Percentiles rank a stretch among this genome's conserved stretches.
Conservation (phyloP, 2,797 vertebrate species). For the Notoglanidium macrostoma region DNA sequence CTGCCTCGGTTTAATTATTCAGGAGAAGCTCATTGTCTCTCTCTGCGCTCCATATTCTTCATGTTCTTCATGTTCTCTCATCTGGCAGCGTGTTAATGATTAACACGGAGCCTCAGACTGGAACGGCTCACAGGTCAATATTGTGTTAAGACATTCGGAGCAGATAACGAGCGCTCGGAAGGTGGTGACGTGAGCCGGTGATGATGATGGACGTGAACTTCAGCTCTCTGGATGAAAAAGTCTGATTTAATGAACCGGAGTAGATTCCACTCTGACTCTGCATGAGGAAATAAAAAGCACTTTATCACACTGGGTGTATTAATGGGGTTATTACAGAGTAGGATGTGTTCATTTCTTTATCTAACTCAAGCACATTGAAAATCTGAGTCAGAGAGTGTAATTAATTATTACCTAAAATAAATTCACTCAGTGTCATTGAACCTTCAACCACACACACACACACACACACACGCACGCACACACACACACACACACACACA, state of each 20-base stretch:
- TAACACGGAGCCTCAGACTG: constrained; percentile 35
- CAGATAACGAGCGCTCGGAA: constrained; percentile 19
- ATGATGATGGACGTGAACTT: constrained; percentile 1
- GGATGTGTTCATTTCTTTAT: neutral
- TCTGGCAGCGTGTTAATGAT: constrained; percentile 42
- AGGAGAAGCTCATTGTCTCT: constrained; percentile 10
- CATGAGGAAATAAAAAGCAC: neutral
- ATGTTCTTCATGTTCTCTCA: neutral
- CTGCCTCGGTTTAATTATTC: neutral
- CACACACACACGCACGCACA: neutral
- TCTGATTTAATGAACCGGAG: neutral
- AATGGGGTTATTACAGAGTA: neutral
- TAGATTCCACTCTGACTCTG: neutral
- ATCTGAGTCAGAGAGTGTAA: constrained; percentile 1
- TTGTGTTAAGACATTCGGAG: constrained; percentile 54
- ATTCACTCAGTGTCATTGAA: constrained; percentile 29
- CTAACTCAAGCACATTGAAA: neutral
- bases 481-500: neutral
- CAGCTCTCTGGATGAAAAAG: neutral
- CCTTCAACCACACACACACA: constrained; percentile 18
- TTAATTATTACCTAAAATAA: constrained; percentile 49
- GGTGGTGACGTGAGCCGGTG: neutral
- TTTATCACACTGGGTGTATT: too few relatives aligned
- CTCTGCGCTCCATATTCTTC: neutral
- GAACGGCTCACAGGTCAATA: constrained; percentile 60